Conservation (phyloP, 2,797 vertebrate species). For the Peromyscus melanophrys region DNA sequence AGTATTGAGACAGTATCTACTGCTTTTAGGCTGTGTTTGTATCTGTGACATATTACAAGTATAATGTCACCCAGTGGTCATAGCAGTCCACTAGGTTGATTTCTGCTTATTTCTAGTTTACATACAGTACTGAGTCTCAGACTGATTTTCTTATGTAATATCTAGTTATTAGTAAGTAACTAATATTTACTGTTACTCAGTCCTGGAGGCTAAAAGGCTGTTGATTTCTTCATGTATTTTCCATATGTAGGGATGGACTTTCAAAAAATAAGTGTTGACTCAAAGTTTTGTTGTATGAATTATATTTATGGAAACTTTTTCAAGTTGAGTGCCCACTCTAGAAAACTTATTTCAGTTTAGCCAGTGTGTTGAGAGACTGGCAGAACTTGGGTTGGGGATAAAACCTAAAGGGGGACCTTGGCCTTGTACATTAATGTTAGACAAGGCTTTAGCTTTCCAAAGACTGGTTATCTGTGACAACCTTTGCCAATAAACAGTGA, state of each 20-base stretch:
- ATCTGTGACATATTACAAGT: neutral
- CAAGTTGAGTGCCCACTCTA: neutral
- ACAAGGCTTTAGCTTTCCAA: neutral
- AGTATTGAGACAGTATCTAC: neutral
- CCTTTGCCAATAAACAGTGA: neutral
- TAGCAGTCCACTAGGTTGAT: neutral
- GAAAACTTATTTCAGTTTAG: neutral
- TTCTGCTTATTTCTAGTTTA: constrained; percentile 9
- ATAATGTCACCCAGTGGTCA: neutral
- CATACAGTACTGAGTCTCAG: neutral
- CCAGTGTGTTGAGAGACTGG: neutral
- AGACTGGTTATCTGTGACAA: neutral
- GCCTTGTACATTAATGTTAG: neutral
- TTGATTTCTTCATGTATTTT: neutral
- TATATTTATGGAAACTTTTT: neutral
- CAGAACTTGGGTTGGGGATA: fast-evolving
- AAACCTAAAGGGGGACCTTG: neutral
- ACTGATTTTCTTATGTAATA: neutral
- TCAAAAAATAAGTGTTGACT: constrained; percentile 47
- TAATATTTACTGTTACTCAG: neutral
- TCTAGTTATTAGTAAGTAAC: neutral
- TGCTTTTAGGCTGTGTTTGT: neutral
- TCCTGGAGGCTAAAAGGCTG: neutral
- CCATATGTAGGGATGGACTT: neutral
- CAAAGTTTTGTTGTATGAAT: neutral